phyloP scores from a whole-genome alignment of 2,113 vertebrate genomes.

The Pomatorhinus ruficollis region DNA sequence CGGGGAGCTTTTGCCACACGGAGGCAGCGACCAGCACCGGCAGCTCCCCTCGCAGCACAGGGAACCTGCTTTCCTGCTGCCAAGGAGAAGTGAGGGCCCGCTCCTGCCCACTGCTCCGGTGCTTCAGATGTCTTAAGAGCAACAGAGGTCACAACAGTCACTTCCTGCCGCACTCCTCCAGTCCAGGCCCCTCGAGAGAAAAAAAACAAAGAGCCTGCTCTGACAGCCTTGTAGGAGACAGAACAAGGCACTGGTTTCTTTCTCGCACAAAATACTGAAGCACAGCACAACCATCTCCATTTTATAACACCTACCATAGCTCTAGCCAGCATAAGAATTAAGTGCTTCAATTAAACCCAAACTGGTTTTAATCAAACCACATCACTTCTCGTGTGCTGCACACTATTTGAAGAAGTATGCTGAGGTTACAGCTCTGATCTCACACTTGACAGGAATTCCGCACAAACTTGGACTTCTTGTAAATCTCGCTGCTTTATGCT shows the following conservation, averaged over 20 bases:
- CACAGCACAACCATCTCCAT: not conserved
- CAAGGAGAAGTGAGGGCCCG: not conserved
- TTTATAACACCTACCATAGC: not conserved
- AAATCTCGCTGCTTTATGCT: not conserved
- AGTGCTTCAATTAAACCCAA: not conserved
- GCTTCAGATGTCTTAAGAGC: not conserved
- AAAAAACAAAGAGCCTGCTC: not conserved
- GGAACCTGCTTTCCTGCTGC: not conserved
- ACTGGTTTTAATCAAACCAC: not conserved
- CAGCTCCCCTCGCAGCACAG: not conserved
- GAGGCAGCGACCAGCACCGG: fast-evolving
- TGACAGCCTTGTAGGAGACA: not conserved
- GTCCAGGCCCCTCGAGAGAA: not conserved
- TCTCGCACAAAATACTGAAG: not conserved
- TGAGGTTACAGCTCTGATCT: not conserved
- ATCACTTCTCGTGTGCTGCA: not conserved
- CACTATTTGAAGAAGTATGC: fast-evolving
- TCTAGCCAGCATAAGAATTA: not conserved
- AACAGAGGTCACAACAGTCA: not conserved
- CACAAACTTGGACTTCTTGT: not conserved
- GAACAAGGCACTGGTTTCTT: not conserved
- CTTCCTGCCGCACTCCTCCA: fast-evolving
- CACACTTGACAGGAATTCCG: not conserved
- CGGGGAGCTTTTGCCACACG: fast-evolving
- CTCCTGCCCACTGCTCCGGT: not conserved